phyloP scores from a whole-genome alignment of 2,888 invertebrate species.

The Geophilus truncorum region DNA sequence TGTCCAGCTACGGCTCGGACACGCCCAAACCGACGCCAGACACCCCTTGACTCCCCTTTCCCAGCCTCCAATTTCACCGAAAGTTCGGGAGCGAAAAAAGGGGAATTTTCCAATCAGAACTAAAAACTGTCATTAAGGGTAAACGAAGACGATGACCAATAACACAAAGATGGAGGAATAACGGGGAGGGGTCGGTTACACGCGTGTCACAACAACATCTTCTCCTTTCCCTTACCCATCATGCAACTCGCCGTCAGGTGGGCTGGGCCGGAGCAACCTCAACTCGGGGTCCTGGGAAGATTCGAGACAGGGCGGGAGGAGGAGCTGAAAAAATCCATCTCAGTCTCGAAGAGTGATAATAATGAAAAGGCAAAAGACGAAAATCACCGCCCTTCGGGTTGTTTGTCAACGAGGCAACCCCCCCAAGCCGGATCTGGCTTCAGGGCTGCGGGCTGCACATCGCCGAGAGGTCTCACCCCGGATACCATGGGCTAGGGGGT shows the following conservation, averaged over 20 bases:
- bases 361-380: constrained; percentile 32
- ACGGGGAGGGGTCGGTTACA: neutral
- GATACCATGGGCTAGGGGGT: constrained; percentile 30
- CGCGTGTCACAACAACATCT: constrained; percentile 16
- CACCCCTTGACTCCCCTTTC: neutral
- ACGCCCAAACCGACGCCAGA: constrained; percentile 22
- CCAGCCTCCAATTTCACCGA: neutral
- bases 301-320: constrained; percentile 27
- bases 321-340: constrained; percentile 23
- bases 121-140: neutral
- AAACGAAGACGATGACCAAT: neutral
- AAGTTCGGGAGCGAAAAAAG: neutral
- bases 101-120: neutral
- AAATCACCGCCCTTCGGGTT: constrained; percentile 29
- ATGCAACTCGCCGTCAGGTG: neutral
- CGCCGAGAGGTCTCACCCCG: constrained; percentile 33
- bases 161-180: neutral
- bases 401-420: constrained; percentile 32
- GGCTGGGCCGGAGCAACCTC: neutral
- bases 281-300: constrained; percentile 25
- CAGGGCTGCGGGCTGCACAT: neutral
- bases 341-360: constrained; percentile 20
- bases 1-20: neutral
- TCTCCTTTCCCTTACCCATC: neutral
- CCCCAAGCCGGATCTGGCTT: constrained; percentile 30